A percentile compares a stretch with the other conserved stretches of the same genome.
Evolutionary conservation across 2,113 vertebrate species (phyloP).

Genomic region (Chelonoidis abingdonii): DNA sequence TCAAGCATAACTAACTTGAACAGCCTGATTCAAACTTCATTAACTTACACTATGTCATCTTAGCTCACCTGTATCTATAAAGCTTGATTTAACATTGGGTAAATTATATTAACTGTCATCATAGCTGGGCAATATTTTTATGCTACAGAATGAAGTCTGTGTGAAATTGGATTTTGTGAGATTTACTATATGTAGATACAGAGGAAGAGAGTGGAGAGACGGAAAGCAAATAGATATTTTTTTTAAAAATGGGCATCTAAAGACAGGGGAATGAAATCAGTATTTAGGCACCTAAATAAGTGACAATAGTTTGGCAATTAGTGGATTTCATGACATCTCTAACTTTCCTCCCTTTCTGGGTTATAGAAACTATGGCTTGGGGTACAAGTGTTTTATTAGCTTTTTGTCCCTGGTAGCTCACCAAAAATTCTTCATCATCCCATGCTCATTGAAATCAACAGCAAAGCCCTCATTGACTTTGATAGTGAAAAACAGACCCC

Average conservation of each 20-base stretch:
- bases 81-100: conserved; percentile 60
- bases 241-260: neutral
- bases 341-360: neutral
- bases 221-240: neutral
- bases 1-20: conserved; percentile 62
- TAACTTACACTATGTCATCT: conserved; percentile 54
- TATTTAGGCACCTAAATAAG: neutral
- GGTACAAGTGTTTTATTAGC: neutral
- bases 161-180: conserved; percentile 17
- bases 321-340: neutral
- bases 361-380: neutral
- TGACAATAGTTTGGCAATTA: neutral
- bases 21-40: conserved; percentile 65
- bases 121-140: conserved; percentile 48
- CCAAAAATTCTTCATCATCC: neutral
- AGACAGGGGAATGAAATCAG: neutral
- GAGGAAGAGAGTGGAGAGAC: neutral
- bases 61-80: conserved; percentile 61
- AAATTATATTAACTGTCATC: conserved; percentile 56
- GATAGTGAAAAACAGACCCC: neutral
- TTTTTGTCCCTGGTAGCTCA: neutral
- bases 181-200: neutral
- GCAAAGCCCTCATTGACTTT: neutral
- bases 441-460: neutral
- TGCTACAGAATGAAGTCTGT: conserved; percentile 7